Percentiles rank a stretch among this genome's conserved stretches.
Evolutionary conservation across 2,888 invertebrate genomes (phyloP).

Genomic region (Diarsia brunnea): DNA sequence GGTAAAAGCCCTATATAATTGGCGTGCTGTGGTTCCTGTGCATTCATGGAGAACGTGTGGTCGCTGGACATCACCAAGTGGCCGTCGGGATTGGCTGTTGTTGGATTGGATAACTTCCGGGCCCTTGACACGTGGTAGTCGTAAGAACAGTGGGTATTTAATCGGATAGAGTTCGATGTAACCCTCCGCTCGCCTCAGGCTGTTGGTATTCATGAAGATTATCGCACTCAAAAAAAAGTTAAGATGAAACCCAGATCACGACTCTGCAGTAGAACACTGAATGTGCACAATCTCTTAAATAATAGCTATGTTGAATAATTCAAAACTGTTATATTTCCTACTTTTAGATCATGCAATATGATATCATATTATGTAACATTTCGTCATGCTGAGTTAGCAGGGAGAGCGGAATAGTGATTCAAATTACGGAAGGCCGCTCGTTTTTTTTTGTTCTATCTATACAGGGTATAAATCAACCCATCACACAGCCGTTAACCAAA

Average conservation of each 20-base stretch:
- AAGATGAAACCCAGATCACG: not conserved
- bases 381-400: conserved; percentile 46
- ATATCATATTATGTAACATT: conserved; percentile 37
- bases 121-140: not conserved
- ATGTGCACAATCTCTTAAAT: conserved; percentile 22
- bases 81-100: too few species aligned
- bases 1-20: too few species aligned
- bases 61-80: too few species aligned
- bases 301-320: conserved; percentile 24
- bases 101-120: too few species aligned
- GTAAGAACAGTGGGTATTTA: not conserved
- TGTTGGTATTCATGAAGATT: not conserved
- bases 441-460: not conserved
- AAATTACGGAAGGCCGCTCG: conserved; percentile 32
- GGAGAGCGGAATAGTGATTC: conserved; percentile 27
- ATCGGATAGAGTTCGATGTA: not conserved
- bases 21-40: too few species aligned
- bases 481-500: too few species aligned
- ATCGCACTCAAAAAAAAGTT: not conserved
- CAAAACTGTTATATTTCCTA: conserved; percentile 12
- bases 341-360: conserved; percentile 38
- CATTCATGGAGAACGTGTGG: too few species aligned
- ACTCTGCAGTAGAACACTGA: not conserved
- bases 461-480: too few species aligned
- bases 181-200: too few species aligned